phyloP scores from a whole-genome alignment of 2,797 vertebrate genomes.

The Chanos chanos region DNA sequence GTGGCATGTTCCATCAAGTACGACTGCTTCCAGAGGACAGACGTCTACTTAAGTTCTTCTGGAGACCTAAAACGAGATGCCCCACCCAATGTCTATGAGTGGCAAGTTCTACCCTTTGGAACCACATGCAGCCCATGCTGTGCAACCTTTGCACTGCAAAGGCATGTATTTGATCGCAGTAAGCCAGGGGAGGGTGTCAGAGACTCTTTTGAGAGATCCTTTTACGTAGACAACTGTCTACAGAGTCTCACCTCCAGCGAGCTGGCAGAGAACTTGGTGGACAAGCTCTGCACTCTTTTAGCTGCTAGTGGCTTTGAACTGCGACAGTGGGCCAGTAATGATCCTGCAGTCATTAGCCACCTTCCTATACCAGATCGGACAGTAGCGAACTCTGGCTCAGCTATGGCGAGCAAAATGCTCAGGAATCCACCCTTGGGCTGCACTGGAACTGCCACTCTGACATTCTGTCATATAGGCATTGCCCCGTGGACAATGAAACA shows the following conservation, averaged over 20 bases:
- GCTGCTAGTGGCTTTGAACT: too few species aligned
- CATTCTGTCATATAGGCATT: neutral
- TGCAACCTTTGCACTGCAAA: neutral
- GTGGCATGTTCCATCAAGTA: constrained; percentile 13
- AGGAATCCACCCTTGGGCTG: neutral
- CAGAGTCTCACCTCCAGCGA: too few species aligned
- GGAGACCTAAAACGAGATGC: neutral
- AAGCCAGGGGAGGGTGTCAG: neutral
- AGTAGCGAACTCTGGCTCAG: neutral
- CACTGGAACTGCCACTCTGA: neutral
- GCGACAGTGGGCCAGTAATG: neutral
- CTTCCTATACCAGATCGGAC: neutral
- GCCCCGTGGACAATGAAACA: neutral
- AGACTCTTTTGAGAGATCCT: too few species aligned
- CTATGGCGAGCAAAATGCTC: neutral
- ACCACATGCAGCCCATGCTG: neutral
- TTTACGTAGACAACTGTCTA: too few species aligned
- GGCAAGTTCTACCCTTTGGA: constrained; percentile 10
- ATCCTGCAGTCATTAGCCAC: neutral
- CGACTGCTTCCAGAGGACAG: neutral
- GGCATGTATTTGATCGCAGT: neutral
- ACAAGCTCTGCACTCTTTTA: too few species aligned
- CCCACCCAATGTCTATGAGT: neutral
- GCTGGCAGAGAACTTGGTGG: too few species aligned
- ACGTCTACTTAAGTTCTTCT: neutral